These are phyloP conservation scores for Ammodramus savannarum DNA, from an alignment of 2,113 vertebrate genomes.

Conservation along the genomic window DNA sequence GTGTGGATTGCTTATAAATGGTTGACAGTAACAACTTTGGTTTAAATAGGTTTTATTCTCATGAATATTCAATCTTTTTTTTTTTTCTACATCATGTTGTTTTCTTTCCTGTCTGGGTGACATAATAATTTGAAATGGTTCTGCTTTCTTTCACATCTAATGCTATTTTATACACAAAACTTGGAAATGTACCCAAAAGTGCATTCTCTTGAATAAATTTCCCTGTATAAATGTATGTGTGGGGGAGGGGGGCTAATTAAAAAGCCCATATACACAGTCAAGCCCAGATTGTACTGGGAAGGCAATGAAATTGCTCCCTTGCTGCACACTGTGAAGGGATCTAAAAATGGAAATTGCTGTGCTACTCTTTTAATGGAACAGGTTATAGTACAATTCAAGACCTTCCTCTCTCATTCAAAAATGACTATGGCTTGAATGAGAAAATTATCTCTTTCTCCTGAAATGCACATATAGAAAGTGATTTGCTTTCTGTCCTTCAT, in stretches of 20 bases:
- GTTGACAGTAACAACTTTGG: not conserved
- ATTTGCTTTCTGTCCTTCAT: not conserved
- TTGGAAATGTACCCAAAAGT: not conserved
- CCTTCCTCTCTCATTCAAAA: not conserved
- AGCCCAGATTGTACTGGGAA: not conserved
- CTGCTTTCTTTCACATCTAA: not conserved
- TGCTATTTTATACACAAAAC: not conserved
- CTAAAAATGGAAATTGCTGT: slow-evolving; percentile 10
- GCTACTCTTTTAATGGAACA: not conserved
- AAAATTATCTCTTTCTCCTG: not conserved
- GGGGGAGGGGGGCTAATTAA: not conserved
- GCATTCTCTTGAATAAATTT: slow-evolving; percentile 17
- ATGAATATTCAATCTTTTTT: not conserved
- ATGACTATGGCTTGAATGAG: not conserved
- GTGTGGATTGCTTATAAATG: not conserved
- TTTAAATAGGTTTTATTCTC: not conserved
- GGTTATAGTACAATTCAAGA: not conserved
- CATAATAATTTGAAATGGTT: not conserved
- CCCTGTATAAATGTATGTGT: not conserved
- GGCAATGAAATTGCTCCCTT: not conserved
- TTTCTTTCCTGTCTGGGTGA: not conserved
- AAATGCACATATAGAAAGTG: not conserved
- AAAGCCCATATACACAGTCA: not conserved
- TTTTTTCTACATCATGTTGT: not conserved
- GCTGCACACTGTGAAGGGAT: not conserved